These are phyloP conservation scores for Ceratotherium simum DNA, from an alignment of 2,113 vertebrate species.

Conservation along the genomic window DNA sequence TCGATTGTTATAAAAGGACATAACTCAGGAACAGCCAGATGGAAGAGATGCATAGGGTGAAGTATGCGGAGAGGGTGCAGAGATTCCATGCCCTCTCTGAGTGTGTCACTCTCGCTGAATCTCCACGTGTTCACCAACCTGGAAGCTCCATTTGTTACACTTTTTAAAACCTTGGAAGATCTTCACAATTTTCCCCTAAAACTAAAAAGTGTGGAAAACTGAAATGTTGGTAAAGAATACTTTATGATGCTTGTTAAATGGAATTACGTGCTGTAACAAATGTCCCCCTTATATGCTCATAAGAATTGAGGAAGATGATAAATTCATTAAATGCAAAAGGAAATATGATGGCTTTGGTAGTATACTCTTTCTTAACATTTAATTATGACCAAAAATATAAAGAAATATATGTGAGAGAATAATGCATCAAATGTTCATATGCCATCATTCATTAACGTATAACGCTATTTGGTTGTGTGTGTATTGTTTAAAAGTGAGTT, in stretches of 20 bases:
- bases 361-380: neutral
- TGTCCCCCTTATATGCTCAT: neutral
- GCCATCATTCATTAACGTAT: neutral
- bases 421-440: neutral
- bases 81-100: neutral
- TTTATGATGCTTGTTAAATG: neutral
- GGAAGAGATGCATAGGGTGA: neutral
- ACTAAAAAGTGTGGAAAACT: neutral
- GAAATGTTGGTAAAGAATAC: neutral
- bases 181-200: neutral
- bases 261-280: neutral
- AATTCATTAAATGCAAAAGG: neutral
- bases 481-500: neutral
- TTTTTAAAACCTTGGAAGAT: neutral
- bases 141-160: neutral
- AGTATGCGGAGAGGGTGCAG: neutral
- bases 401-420: neutral
- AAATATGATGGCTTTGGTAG: neutral
- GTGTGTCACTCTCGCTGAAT: neutral
- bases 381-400: neutral
- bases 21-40: neutral
- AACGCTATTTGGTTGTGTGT: neutral
- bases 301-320: neutral
- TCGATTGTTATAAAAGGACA: neutral
- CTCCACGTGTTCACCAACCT: neutral